Percentiles rank a stretch among this genome's conserved stretches.
Conservation (phyloP, 2,797 vertebrate species). For the Selene dorsalis region DNA sequence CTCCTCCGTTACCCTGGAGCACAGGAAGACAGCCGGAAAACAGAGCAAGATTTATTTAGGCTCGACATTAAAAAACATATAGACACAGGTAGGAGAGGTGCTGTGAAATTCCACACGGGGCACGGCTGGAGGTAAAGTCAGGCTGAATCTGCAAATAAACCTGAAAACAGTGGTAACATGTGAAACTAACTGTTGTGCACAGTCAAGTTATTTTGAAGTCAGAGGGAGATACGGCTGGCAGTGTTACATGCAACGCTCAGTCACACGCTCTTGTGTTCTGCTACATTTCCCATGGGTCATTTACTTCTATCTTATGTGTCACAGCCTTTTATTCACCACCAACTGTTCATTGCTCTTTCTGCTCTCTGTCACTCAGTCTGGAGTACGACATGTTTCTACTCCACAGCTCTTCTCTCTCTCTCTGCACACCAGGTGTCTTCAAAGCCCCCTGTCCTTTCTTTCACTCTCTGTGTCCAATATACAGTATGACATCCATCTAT, state of each 20-base stretch:
- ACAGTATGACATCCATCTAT: slow-evolving; percentile 23
- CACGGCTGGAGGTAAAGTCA: neutral
- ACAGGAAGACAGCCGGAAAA: neutral
- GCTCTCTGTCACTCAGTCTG: neutral
- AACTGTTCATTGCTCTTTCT: neutral
- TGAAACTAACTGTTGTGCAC: neutral
- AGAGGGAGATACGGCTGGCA: no score
- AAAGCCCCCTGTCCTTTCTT: neutral
- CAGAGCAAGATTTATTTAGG: neutral
- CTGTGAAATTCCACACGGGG: neutral
- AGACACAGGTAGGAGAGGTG: neutral
- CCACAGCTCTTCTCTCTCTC: neutral
- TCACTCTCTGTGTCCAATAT: slow-evolving; percentile 4
- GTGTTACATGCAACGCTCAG: neutral
- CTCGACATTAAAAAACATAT: neutral
- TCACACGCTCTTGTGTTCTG: neutral
- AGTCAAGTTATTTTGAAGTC: no score
- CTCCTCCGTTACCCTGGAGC: slow-evolving; percentile 95
- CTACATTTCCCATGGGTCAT: neutral
- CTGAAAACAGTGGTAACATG: neutral
- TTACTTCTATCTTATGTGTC: neutral
- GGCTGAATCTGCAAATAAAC: neutral
- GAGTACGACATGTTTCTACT: neutral
- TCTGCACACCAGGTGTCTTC: slow-evolving; percentile 2
- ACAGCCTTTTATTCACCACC: neutral